A percentile compares a stretch with the other conserved stretches of the same genome.
phyloP scores from a whole-genome alignment of 2,113 vertebrate species.

The Otis tarda region DNA sequence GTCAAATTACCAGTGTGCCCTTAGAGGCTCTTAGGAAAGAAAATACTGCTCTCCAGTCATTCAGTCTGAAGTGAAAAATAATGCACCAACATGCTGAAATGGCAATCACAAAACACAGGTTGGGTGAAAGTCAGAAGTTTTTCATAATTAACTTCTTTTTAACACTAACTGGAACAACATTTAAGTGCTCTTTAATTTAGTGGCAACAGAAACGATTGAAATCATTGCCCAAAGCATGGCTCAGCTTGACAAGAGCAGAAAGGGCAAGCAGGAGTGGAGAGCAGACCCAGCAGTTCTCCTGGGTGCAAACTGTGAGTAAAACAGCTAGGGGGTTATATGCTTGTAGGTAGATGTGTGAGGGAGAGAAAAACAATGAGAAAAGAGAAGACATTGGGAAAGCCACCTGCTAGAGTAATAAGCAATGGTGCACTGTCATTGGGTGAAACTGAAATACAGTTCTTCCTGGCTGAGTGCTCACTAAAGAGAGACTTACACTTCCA shows the following conservation, averaged over 20 bases:
- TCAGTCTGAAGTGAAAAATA: slow-evolving; percentile 47
- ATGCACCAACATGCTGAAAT: background rate
- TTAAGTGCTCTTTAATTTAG: background rate
- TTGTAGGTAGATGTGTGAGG: background rate
- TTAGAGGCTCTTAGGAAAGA: background rate
- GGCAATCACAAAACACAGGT: background rate
- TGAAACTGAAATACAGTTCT: background rate
- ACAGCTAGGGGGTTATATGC: background rate
- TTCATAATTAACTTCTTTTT: background rate
- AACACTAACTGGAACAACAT: background rate
- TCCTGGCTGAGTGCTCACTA: background rate
- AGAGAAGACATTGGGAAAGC: background rate
- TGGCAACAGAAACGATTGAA: background rate
- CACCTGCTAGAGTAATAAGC: background rate
- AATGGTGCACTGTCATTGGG: background rate
- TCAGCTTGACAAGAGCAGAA: background rate
- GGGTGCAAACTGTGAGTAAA: background rate
- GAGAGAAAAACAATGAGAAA: slow-evolving; percentile 2
- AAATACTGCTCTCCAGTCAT: background rate
- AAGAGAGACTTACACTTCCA: background rate
- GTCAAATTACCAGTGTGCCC: background rate
- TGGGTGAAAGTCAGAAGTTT: background rate
- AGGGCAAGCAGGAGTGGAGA: background rate
- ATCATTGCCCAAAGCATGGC: background rate
- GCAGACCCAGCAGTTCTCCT: background rate